Evolutionary conservation across 2,888 invertebrate species (phyloP).

Genomic region (Ornithoptera alexandrae): DNA sequence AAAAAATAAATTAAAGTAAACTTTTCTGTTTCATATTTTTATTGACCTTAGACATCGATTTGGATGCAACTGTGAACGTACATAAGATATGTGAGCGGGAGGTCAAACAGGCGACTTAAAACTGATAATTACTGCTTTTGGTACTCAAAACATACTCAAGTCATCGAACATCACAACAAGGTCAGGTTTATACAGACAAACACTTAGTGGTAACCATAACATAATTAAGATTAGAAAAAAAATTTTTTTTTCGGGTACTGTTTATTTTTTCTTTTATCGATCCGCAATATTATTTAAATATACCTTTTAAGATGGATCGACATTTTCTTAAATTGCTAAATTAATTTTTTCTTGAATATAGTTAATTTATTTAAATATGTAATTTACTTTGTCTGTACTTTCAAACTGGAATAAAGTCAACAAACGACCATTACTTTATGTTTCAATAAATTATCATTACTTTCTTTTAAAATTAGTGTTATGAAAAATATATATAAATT

Average conservation of each 20-base stretch:
- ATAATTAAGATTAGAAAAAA: neutral
- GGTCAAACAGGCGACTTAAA: constrained; percentile 14
- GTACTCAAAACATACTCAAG: constrained; percentile 7
- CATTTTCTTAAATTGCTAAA: no score
- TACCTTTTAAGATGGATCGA: no score
- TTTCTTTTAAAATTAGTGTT: no score
- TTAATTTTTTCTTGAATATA: no score
- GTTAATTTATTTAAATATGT: no score
- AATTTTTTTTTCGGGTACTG: neutral
- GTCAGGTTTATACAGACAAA: constrained; percentile 8
- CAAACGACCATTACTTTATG: no score
- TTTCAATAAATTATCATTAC: no score
- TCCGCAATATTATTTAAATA: neutral
- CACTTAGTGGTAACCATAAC: neutral
- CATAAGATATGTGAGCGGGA: constrained; percentile 16
- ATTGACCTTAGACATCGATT: constrained; percentile 16
- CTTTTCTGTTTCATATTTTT: neutral
- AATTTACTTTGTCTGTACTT: no score
- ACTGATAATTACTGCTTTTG: constrained; percentile 19
- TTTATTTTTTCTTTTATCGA: neutral
- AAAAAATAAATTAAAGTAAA: neutral
- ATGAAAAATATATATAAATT: no score
- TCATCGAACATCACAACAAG: constrained; percentile 8
- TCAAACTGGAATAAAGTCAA: no score
- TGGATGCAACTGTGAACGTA: constrained; percentile 13